These are phyloP conservation scores for Therioaphis trifolii DNA, from an alignment of 2,888 invertebrate species.

Conservation along the genomic window DNA sequence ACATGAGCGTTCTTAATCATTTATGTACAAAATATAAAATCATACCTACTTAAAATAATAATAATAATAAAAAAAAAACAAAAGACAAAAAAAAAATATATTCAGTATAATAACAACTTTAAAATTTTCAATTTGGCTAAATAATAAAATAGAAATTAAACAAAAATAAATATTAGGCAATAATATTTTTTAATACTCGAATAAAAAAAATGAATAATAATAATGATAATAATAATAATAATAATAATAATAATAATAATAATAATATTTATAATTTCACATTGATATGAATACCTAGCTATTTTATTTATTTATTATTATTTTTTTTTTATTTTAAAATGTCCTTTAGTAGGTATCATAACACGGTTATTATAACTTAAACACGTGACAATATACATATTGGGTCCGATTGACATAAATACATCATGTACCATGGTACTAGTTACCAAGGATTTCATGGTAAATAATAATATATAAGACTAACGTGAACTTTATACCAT, in stretches of 20 bases:
- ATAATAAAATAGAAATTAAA: conserved; percentile 62
- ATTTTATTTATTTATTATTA: too few species aligned
- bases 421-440: conserved; percentile 33
- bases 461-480: conserved; percentile 40
- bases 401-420: conserved; percentile 45
- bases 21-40: conserved; percentile 62
- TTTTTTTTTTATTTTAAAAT: conserved; percentile 31
- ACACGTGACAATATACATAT: conserved; percentile 48
- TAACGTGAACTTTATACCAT: conserved; percentile 40
- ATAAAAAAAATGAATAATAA: too few species aligned
- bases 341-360: conserved; percentile 54
- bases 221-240: too few species aligned
- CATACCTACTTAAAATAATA: conserved; percentile 54
- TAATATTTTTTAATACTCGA: conserved; percentile 39
- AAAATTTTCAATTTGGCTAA: conserved; percentile 63
- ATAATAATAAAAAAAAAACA: conserved; percentile 47
- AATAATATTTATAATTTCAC: conserved; percentile 56
- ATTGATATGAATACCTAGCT: conserved; percentile 58
- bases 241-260: conserved; percentile 28
- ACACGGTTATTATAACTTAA: conserved; percentile 47
- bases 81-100: conserved; percentile 45
- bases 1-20: conserved; percentile 62
- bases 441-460: conserved; percentile 40
- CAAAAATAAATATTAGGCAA: conserved; percentile 54
- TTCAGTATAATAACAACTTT: conserved; percentile 62